Percentiles rank a stretch among this genome's conserved stretches.
These are phyloP conservation scores for Torymus texanus DNA, from an alignment of 2,888 invertebrate genomes.

Conservation along the genomic window DNA sequence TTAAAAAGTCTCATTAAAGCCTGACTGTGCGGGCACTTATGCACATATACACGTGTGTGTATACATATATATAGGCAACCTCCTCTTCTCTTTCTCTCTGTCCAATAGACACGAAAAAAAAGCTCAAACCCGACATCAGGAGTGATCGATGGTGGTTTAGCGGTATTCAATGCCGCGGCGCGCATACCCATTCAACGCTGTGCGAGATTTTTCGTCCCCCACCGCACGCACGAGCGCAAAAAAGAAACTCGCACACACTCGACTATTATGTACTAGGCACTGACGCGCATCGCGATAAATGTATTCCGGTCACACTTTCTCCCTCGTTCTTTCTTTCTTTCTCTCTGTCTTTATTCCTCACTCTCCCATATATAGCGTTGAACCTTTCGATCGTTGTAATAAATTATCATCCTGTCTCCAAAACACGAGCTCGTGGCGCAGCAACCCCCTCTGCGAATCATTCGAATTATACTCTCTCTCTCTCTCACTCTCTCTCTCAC, in stretches of 20 bases:
- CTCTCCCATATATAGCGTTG: no score
- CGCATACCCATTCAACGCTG: background rate
- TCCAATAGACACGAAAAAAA: background rate
- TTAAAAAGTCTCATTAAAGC: no score
- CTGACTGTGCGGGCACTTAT: no score
- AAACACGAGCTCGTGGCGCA: no score
- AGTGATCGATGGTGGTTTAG: conserved; percentile 23
- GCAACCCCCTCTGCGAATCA: no score
- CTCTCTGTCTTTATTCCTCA: background rate
- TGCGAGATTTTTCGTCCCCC: no score
- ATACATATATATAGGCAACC: no score
- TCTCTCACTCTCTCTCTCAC: no score
- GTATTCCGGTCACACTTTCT: conserved; percentile 29
- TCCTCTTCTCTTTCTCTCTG: no score
- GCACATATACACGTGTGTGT: no score
- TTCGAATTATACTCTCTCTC: no score
- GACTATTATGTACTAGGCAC: background rate
- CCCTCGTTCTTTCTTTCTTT: background rate
- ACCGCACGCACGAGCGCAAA: background rate
- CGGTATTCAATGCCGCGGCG: conserved; percentile 4
- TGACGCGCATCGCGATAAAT: background rate
- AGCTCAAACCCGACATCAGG: background rate
- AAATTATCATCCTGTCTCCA: no score
- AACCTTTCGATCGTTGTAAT: conserved; percentile 2
- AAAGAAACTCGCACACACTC: background rate